A percentile compares a stretch with the other conserved stretches of the same genome.
Evolutionary conservation across 2,888 invertebrate species (phyloP).

Genomic region (Nomada fucata): DNA sequence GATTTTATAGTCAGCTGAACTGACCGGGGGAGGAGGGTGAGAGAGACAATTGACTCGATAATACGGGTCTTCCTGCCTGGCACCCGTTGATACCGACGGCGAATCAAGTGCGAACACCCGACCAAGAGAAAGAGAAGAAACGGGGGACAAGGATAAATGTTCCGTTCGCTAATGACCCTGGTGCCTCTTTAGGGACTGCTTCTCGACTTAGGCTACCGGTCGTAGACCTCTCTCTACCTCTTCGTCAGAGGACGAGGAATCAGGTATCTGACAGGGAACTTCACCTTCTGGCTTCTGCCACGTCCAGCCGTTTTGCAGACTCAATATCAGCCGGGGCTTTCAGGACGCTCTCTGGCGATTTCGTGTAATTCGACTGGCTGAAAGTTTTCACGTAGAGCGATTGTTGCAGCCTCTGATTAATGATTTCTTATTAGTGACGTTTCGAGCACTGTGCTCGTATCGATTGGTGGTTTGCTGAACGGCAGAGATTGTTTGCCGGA

Average conservation of each 20-base stretch:
- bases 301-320: slow-evolving; percentile 47
- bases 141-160: slow-evolving; percentile 77
- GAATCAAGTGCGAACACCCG: slow-evolving; percentile 80
- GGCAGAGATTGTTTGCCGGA: no score
- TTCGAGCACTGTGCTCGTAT: no score
- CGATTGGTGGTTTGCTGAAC: no score
- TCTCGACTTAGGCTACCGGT: slow-evolving; percentile 74
- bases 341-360: slow-evolving; percentile 12
- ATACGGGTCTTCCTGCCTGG: slow-evolving; percentile 84
- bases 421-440: no score
- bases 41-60: slow-evolving; percentile 84
- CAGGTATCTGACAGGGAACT: slow-evolving; percentile 70
- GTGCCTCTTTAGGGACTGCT: slow-evolving; percentile 72
- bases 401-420: no score
- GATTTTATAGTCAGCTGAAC: slow-evolving; percentile 82
- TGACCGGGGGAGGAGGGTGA: slow-evolving; percentile 77
- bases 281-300: slow-evolving; percentile 69
- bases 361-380: neutral
- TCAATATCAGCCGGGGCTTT: slow-evolving; percentile 31
- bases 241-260: slow-evolving; percentile 63
- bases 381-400: neutral
- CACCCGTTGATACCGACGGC: slow-evolving; percentile 83
- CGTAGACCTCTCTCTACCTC: slow-evolving; percentile 72
- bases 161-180: slow-evolving; percentile 78
- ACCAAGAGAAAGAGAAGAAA: slow-evolving; percentile 64